phyloP scores from a whole-genome alignment of 1,140 invertebrate genomes.

The Venustaconcha ellipsiformis region DNA sequence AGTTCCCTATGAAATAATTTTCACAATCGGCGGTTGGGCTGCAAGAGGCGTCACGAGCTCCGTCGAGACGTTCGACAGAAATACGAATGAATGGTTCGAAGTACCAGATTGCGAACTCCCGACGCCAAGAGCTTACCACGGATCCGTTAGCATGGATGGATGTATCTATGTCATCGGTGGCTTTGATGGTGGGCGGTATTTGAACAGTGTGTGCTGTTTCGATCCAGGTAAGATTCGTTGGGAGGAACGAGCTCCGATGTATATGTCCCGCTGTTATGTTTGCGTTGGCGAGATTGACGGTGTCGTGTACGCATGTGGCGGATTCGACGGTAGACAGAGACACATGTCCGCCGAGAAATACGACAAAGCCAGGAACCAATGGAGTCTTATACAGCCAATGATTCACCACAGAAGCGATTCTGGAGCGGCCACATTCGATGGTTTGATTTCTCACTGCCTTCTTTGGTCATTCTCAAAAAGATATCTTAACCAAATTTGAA shows the following conservation, averaged over 20 bases:
- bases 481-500: too few species aligned
- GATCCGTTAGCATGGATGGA: conserved; percentile 76
- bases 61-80: conserved; percentile 82
- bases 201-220: conserved; percentile 55
- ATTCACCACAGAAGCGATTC: conserved; percentile 81
- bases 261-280: conserved; percentile 52
- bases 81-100: conserved; percentile 78
- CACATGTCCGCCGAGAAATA: conserved; percentile 88
- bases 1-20: conserved; percentile 39
- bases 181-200: conserved; percentile 67
- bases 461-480: too few species aligned
- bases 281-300: conserved; percentile 41
- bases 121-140: conserved; percentile 76
- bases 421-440: conserved; percentile 75
- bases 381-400: conserved; percentile 74
- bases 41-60: conserved; percentile 77
- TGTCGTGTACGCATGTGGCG: conserved; percentile 75
- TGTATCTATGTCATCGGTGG: conserved; percentile 80
- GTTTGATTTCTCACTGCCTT: conserved; percentile 45
- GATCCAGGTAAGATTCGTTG: conserved; percentile 49
- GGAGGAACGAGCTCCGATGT: conserved; percentile 55
- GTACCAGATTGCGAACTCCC: conserved; percentile 21
- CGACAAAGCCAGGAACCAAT: conserved; percentile 85
- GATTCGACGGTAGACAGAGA: conserved; percentile 90
- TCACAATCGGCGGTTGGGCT: conserved; percentile 80